phyloP scores from a whole-genome alignment of 2,888 invertebrate genomes.

The Pomacea canaliculata region DNA sequence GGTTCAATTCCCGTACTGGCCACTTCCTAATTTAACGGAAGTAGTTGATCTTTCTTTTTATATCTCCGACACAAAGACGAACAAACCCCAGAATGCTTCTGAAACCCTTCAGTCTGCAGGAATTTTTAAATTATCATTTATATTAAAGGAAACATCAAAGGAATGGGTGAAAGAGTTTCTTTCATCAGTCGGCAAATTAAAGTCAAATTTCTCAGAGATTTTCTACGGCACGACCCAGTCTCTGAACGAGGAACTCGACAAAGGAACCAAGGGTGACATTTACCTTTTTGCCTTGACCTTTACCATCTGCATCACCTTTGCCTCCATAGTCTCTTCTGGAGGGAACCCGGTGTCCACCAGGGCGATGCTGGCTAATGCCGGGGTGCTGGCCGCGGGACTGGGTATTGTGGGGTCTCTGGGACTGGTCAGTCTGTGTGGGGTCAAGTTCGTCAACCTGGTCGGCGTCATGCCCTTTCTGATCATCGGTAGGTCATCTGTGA shows the following conservation, averaged over 20 bases:
- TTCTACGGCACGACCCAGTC: constrained; percentile 37
- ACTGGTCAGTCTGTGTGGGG: constrained; percentile 38
- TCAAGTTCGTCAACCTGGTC: constrained; percentile 49
- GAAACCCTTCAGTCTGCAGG: constrained; percentile 7
- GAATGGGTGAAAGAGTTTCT: constrained; percentile 26
- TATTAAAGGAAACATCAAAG: constrained; percentile 15
- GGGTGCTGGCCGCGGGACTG: constrained; percentile 43
- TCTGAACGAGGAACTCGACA: constrained; percentile 40
- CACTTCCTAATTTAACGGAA: not conserved
- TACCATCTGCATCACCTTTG: constrained; percentile 31
- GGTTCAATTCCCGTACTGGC: constrained; percentile 6
- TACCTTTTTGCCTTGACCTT: constrained; percentile 29
- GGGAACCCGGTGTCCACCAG: constrained; percentile 41
- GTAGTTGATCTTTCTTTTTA: constrained; percentile 7
- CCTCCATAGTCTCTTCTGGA: constrained; percentile 30
- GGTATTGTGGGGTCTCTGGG: constrained; percentile 50
- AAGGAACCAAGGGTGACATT: constrained; percentile 34
- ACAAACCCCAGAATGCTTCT: not conserved
- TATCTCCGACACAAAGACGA: not conserved
- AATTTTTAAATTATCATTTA: constrained; percentile 21
- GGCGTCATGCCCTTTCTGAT: constrained; percentile 54
- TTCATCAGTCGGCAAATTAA: constrained; percentile 2
- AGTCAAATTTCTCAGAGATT: constrained; percentile 6
- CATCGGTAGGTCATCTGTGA: constrained; percentile 37
- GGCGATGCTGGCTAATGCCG: constrained; percentile 38